Conservation (phyloP, 2,113 vertebrate genomes). For the Sus scrofa region T2T-Sscrofa CM000821.6:32615001-32615500, state of each 20-base stretch:
- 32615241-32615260: background rate
- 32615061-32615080: background rate
- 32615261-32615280: constrained; percentile 22
- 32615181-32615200: background rate
- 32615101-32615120: constrained; percentile 16
- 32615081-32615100: background rate
- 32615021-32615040: background rate
- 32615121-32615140: background rate
- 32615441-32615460: too few relatives aligned
- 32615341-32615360: background rate
- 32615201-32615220: constrained; percentile 21
- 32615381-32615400: too few relatives aligned
- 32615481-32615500: too few relatives aligned
- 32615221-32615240: background rate
- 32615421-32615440: too few relatives aligned
- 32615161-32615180: background rate
- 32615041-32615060: background rate
- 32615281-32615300: background rate
- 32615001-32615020: constrained; percentile 92
- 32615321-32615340: background rate
- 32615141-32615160: constrained; percentile 27
- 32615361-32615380: too few relatives aligned
- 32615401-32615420: too few relatives aligned
- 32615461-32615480: too few relatives aligned
- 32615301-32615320: background rate